These are phyloP conservation scores for Hippocampus barbouri DNA, from an alignment of 2,113 vertebrate genomes.

Conservation along the genomic window DNA sequence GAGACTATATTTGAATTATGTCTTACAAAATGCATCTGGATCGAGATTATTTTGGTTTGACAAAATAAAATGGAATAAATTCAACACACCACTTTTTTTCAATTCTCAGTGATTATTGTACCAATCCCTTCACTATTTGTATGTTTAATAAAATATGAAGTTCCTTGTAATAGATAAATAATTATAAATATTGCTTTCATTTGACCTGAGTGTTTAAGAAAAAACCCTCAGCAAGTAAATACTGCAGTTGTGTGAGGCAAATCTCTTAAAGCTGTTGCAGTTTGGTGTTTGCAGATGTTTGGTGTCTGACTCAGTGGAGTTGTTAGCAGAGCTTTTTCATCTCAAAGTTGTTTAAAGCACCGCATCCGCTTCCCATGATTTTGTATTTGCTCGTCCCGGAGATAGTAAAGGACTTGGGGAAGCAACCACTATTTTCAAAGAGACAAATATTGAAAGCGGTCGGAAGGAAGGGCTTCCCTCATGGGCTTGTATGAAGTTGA, in stretches of 20 bases:
- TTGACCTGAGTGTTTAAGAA: no score
- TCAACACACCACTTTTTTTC: no score
- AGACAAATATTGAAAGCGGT: slow-evolving; percentile 17
- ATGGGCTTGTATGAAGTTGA: slow-evolving; percentile 30
- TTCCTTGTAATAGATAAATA: no score
- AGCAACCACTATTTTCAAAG: slow-evolving; percentile 56
- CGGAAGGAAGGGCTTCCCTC: slow-evolving; percentile 11
- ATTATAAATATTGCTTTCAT: no score
- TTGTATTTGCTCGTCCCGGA: slow-evolving; percentile 54
- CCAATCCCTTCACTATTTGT: no score
- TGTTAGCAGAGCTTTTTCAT: not conserved
- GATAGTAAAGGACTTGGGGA: slow-evolving; percentile 53
- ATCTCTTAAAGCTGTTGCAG: not conserved
- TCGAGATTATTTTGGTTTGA: no score
- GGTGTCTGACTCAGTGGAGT: not conserved
- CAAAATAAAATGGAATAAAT: no score
- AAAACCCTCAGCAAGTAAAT: not conserved
- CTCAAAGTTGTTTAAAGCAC: slow-evolving; percentile 12
- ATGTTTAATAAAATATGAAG: no score
- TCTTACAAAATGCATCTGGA: no score
- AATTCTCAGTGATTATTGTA: no score
- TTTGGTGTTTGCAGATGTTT: not conserved
- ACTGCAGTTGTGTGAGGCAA: not conserved
- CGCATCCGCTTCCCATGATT: slow-evolving; percentile 57
- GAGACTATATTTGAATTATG: no score